Percentiles rank a stretch among this genome's conserved stretches.
Conservation (phyloP, 1,140 invertebrate genomes). For the Pseudachorutes palmiensis region DNA sequence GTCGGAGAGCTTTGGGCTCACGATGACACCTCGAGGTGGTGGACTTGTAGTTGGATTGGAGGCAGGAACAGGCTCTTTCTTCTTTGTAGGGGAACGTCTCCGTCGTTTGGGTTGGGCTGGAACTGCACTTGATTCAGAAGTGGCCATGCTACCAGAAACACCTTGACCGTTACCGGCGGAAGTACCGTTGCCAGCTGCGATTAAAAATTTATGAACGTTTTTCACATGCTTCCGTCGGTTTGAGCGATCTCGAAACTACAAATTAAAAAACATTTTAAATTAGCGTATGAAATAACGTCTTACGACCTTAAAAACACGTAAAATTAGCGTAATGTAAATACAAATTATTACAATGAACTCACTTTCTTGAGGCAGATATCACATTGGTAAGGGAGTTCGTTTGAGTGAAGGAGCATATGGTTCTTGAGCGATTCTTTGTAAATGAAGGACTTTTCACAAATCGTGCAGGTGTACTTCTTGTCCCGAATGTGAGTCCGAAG, state of each 20-base stretch:
- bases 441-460: conserved; percentile 37
- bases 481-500: conserved; percentile 35
- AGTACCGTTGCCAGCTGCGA: conserved; percentile 18
- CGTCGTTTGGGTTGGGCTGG: background rate
- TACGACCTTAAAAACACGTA: background rate
- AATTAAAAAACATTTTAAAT: conserved; percentile 8
- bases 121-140: background rate
- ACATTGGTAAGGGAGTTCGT: conserved; percentile 35
- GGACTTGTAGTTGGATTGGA: background rate
- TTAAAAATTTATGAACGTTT: conserved; percentile 36
- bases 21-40: background rate
- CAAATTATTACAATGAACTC: background rate
- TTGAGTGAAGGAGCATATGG: conserved; percentile 35
- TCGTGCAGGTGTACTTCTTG: conserved; percentile 37
- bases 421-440: conserved; percentile 38
- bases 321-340: background rate
- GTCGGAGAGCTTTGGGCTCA: too few species aligned
- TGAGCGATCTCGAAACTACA: conserved; percentile 35
- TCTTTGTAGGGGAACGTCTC: background rate
- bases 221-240: conserved; percentile 37
- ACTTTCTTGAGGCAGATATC: conserved; percentile 27
- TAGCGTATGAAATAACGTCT: too few species aligned
- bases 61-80: background rate
- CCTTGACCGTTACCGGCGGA: background rate
- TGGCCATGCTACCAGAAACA: background rate